phyloP scores from a whole-genome alignment of 2,113 vertebrate species.

The Psophia crepitans region DNA sequence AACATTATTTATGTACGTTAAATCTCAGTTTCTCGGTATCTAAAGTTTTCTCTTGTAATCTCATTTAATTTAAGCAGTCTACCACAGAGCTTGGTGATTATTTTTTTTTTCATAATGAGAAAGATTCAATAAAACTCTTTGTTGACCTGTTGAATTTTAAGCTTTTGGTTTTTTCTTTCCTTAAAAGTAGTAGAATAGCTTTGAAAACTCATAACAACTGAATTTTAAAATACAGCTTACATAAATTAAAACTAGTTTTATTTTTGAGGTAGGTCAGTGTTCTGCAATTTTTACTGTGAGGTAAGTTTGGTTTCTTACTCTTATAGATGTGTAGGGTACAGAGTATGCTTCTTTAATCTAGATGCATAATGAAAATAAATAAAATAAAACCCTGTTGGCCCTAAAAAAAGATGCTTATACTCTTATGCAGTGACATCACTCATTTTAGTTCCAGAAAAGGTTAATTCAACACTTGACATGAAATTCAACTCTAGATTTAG shows the following conservation, averaged over 20 bases:
- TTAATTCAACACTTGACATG: not conserved
- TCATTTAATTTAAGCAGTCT: not conserved
- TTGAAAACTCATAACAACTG: not conserved
- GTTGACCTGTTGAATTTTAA: not conserved
- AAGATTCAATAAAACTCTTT: not conserved
- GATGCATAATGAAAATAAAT: not conserved
- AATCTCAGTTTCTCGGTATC: not conserved
- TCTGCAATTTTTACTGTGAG: not conserved
- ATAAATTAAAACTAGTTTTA: not conserved
- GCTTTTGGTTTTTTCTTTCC: not conserved
- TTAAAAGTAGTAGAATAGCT: not conserved
- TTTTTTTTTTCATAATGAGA: not conserved
- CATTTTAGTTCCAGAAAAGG: not conserved
- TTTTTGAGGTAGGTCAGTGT: not conserved
- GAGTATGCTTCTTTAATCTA: not conserved
- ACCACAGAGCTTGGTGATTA: not conserved
- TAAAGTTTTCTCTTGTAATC: not conserved
- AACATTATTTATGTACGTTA: not conserved
- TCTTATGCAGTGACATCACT: not conserved
- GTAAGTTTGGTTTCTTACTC: not conserved
- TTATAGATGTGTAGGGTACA: not conserved
- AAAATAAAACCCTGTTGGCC: not conserved
- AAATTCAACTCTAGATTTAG: not conserved
- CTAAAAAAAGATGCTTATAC: not conserved
- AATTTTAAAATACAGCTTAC: not conserved